Evolutionary conservation across 2,113 vertebrate species (phyloP), one percentile per base, ranked within the genome.

Genomic region (Pandion haliaetus): DNA sequence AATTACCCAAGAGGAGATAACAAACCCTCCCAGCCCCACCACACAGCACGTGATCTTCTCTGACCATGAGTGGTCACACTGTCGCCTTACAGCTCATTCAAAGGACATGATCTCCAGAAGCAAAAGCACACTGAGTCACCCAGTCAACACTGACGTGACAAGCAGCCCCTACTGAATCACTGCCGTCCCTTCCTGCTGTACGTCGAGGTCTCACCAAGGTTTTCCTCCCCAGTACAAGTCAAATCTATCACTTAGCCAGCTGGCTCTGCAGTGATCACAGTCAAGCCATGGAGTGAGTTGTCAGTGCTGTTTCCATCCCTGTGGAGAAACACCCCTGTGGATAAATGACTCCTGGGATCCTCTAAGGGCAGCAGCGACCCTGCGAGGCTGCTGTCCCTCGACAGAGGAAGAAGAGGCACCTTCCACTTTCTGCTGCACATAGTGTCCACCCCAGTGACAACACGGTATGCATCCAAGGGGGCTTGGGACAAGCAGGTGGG

Each of bases 81-180:
- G 55, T n/a, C 11, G 3, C 38, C 77, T n/a, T 24, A 32, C 34
- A 74, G 73, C 80, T 84, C 1, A 0, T 49, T 62, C 69, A 50
- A 63, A 78, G 69, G 77, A 71, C 55, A 6, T 24, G 69, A 38
- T 58, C 69, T 84, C 38, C 77, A 79, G 47, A 36, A 63, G 80
- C 62, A 50, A 47, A 40, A 63, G 34, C 52, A 38, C 55, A 17
- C 77, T 67, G 91, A 95, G 91, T 93, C 94, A 96, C 76, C 18
- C 44, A 4, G 36, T 61, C 63, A 52, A 25, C 21, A 1, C 14
- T 31, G 91, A 73, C 1, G 1, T 63, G 84, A 89, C 26, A 28
- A 86, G 86, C 91, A 97, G 80, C 63, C 69, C 77, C 24, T 8
- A 24, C 83, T 91, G 93, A 95, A 86, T 95, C 94, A 89, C 73